These are phyloP conservation scores for Gallinago nigripennis DNA, from an alignment of 2,797 vertebrate species.

Conservation along the genomic window DNA sequence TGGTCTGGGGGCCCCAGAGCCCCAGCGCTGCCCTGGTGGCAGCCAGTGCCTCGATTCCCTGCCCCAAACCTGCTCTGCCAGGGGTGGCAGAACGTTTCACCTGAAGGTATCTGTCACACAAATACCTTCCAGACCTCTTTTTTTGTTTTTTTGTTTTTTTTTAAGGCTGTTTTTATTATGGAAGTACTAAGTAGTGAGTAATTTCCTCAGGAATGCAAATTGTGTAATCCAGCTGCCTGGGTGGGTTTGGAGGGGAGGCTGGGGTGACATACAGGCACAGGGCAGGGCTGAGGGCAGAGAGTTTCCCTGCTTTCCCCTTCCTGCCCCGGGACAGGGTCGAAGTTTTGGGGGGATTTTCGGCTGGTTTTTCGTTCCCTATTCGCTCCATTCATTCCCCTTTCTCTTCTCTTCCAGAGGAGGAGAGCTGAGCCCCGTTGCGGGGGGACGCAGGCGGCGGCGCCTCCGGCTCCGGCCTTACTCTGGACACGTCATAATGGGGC, in stretches of 20 bases:
- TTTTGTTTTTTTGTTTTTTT: not conserved
- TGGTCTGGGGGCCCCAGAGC: not conserved
- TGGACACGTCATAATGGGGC: too few species aligned
- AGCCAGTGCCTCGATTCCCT: accelerated
- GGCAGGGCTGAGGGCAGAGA: too few species aligned
- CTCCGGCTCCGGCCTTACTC: accelerated
- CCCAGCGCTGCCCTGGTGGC: not conserved
- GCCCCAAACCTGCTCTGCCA: not conserved
- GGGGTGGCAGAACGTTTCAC: not conserved
- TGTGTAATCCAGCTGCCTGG: not conserved
- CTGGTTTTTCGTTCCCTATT: not conserved
- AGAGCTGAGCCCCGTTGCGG: slow-evolving; percentile 38
- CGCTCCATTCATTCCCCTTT: accelerated
- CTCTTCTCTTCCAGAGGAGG: slow-evolving; percentile 73
- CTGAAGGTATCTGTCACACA: not conserved
- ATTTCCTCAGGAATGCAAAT: not conserved
- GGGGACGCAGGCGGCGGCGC: not conserved
- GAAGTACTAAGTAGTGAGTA: accelerated
- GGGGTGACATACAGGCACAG: too few species aligned
- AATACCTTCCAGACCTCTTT: not conserved
- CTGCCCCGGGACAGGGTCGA: accelerated
- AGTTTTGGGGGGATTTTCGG: accelerated
- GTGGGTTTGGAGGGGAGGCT: not conserved
- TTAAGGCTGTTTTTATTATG: not conserved
- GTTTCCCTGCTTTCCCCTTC: not conserved